Conservation (phyloP, 2,888 invertebrate genomes). For the Brenthis ino region DNA sequence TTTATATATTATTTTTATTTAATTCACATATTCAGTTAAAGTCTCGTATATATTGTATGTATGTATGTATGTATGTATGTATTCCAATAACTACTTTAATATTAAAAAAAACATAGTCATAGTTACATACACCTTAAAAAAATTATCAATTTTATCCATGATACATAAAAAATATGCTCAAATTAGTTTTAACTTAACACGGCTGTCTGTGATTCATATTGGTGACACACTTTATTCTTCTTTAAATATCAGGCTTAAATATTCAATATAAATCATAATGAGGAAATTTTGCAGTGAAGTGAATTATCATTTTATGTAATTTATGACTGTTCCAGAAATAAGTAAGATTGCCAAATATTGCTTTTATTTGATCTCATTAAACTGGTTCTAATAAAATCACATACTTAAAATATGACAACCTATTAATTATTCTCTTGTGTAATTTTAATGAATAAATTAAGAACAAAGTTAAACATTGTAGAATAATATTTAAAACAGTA, state of each 20-base stretch:
- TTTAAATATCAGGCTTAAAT: constrained; percentile 24
- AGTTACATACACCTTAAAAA: neutral
- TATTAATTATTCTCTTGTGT: no score
- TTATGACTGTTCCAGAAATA: constrained; percentile 3
- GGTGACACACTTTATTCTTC: constrained; percentile 28
- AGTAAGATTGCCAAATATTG: constrained; percentile 8
- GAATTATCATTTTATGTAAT: constrained; percentile 10
- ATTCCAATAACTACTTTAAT: no score
- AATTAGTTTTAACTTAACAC: constrained; percentile 15
- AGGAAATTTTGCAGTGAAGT: constrained; percentile 10
- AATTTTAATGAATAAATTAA: no score
- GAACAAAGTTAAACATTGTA: no score
- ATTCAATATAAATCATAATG: constrained; percentile 21
- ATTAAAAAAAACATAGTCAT: neutral
- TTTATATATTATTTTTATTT: no score
- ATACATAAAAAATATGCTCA: constrained; percentile 10
- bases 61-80: no score
- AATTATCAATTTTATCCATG: neutral
- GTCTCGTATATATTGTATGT: no score
- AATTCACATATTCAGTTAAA: no score
- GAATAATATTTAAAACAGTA: no score
- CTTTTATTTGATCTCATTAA: constrained; percentile 5
- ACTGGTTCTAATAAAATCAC: neutral
- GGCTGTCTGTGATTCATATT: constrained; percentile 15
- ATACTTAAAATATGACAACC: neutral